Conservation (phyloP, 2,888 invertebrate species). For the Synanthedon vespiformis region DNA sequence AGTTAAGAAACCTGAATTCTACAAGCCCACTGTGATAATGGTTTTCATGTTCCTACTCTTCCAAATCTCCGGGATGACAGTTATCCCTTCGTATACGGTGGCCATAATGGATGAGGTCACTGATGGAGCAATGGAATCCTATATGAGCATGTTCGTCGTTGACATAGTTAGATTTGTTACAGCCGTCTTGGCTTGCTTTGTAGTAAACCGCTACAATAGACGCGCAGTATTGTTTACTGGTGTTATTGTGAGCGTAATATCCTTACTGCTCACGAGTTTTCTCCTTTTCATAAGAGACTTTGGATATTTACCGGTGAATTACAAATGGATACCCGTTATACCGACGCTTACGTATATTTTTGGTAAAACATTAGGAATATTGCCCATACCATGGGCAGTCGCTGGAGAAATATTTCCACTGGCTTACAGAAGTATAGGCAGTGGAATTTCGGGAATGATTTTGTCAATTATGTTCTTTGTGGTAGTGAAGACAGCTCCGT, state of each 20-base stretch:
- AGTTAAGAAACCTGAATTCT: conserved; percentile 60
- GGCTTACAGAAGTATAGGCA: conserved; percentile 73
- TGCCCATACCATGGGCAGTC: conserved; percentile 79
- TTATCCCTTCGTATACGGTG: conserved; percentile 77
- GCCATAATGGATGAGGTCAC: conserved; percentile 72
- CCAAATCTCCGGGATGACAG: conserved; percentile 78
- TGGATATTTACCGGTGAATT: conserved; percentile 35
- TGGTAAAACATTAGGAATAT: conserved; percentile 70
- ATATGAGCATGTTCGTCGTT: conserved; percentile 74
- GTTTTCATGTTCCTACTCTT: conserved; percentile 75
- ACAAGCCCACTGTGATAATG: conserved; percentile 72
- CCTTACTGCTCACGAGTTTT: conserved; percentile 62
- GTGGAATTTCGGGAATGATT: conserved; percentile 74
- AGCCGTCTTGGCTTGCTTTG: conserved; percentile 71
- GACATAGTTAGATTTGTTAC: conserved; percentile 73
- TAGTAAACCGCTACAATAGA: conserved; percentile 71
- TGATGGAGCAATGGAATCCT: conserved; percentile 68
- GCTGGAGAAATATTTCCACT: conserved; percentile 78
- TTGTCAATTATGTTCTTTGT: conserved; percentile 74
- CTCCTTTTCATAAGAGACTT: conserved; percentile 46
- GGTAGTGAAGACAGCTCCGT: conserved; percentile 75
- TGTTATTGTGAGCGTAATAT: conserved; percentile 67
- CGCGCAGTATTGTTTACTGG: conserved; percentile 73
- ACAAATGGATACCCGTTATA: conserved; percentile 58
- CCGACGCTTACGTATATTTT: conserved; percentile 68